Conservation (phyloP, 2,113 vertebrate genomes). For the Brachypteracias leptosomus region DNA sequence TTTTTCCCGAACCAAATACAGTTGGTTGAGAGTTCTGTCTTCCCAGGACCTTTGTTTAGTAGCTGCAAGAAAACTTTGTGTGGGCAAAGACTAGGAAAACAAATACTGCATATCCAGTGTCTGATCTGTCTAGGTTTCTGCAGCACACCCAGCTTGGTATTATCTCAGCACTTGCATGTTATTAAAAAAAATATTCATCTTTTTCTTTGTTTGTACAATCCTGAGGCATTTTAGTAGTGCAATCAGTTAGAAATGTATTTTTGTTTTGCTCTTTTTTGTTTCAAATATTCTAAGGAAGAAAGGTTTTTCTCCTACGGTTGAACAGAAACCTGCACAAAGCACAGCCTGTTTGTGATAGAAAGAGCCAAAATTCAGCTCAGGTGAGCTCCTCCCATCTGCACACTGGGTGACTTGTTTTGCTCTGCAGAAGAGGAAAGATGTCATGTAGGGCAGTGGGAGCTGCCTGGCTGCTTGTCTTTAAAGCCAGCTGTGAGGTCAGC, state of each 20-base stretch:
- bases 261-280: background rate
- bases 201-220: background rate
- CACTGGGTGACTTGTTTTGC: slow-evolving; percentile 50
- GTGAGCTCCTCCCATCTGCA: slow-evolving; percentile 31
- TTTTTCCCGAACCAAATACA: background rate
- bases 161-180: background rate
- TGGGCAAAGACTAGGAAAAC: background rate
- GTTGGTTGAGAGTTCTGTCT: background rate
- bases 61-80: background rate
- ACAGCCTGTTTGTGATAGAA: background rate
- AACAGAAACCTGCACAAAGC: slow-evolving; percentile 32
- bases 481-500: slow-evolving; percentile 47
- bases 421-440: background rate
- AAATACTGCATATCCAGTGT: background rate
- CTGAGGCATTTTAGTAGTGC: background rate
- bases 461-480: slow-evolving; percentile 33
- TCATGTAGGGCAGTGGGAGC: background rate
- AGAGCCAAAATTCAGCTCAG: slow-evolving; percentile 6
- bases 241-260: background rate
- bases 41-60: background rate
- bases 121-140: background rate
- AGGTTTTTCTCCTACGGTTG: background rate
- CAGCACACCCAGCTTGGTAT: background rate
- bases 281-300: background rate
- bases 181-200: background rate